Evolutionary conservation across 1,140 invertebrate genomes (phyloP), one percentile per base, ranked within the genome.

Genomic region (Drosophila kikkawai): DNA sequence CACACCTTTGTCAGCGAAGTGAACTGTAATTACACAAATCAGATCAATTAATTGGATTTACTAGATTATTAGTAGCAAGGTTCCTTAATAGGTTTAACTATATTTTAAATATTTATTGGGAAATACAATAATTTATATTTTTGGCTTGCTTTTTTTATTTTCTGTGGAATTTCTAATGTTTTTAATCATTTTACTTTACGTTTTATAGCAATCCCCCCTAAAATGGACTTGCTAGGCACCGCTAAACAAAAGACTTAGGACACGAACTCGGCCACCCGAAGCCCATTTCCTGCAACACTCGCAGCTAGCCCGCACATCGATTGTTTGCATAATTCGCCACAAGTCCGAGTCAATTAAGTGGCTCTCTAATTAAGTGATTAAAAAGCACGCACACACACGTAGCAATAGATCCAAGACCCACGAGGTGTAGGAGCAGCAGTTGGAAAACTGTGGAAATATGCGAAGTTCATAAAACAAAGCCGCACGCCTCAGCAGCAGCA

Each of bases 311-410:
- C 41, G 48, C 66, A 57, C 61, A 73, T 79, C 70, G 47, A 61
- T 67, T 60, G 64, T 75, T 73, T 84, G 85, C 85, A 88, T 88
- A 88, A 88, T 79, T 81, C 65, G 70, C 80, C 65, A 60, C 45
- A 75, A 69, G 69, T 68, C 59, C 48, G 50, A 87, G 73, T 75
- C 87, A 91, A 91, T 91, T 91, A 91, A 91, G 78, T 73, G 57
- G 48, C 59, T 68, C 68, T 68, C 84, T 91, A 91, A 91, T 91
- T 91, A 91, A 91, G 87, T 87, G 83, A 91, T 91, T 91, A 91
- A 91, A 84, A 84, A 80, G 83, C 83, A 80, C 60, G 61, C 63
- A 48, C 70, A 45, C 45, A 74, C 75, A 79, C 45, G 41, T 37
- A 41, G 34, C 39, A 45, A 15, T 39, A 34, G 29, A 64, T 15